Evolutionary conservation across 2,888 invertebrate species (phyloP).

Genomic region (Plagodis pulveraria): DNA sequence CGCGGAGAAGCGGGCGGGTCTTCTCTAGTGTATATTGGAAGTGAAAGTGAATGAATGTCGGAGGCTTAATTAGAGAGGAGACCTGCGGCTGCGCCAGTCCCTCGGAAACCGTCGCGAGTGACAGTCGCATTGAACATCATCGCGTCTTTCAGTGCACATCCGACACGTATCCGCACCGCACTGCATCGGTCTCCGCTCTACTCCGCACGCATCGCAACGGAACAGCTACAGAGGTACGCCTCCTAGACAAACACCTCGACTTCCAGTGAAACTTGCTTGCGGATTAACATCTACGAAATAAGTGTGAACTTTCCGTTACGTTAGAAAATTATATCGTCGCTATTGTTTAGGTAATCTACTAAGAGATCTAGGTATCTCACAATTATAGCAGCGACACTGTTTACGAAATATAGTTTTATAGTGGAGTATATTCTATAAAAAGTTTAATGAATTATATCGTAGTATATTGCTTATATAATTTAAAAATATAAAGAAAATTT

Average conservation of each 20-base stretch:
- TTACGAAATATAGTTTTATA: no score
- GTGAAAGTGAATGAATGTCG: constrained; percentile 84
- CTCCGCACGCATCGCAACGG: constrained; percentile 45
- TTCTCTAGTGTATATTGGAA: constrained; percentile 75
- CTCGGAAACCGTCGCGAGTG: constrained; percentile 71
- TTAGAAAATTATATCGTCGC: constrained; percentile 16
- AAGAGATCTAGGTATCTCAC: constrained; percentile 15
- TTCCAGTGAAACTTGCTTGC: constrained; percentile 29
- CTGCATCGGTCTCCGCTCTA: constrained; percentile 22
- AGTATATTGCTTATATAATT: no score
- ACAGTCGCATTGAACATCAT: constrained; percentile 56
- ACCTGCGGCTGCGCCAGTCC: constrained; percentile 77
- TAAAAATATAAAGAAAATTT: no score
- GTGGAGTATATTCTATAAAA: no score
- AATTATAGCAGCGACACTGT: constrained; percentile 9
- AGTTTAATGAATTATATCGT: no score
- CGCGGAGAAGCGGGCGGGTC: constrained; percentile 69
- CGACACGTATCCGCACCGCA: constrained; percentile 35
- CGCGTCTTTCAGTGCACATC: constrained; percentile 44
- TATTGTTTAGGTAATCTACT: constrained; percentile 25
- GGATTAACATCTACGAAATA: constrained; percentile 19
- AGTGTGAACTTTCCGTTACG: constrained; percentile 32
- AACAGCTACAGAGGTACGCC: constrained; percentile 66
- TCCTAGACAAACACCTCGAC: constrained; percentile 11
- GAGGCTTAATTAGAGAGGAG: constrained; percentile 84